Percentiles rank a stretch among this genome's conserved stretches.
phyloP scores from a whole-genome alignment of 2,113 vertebrate species.

The Centrocercus urophasianus region DNA sequence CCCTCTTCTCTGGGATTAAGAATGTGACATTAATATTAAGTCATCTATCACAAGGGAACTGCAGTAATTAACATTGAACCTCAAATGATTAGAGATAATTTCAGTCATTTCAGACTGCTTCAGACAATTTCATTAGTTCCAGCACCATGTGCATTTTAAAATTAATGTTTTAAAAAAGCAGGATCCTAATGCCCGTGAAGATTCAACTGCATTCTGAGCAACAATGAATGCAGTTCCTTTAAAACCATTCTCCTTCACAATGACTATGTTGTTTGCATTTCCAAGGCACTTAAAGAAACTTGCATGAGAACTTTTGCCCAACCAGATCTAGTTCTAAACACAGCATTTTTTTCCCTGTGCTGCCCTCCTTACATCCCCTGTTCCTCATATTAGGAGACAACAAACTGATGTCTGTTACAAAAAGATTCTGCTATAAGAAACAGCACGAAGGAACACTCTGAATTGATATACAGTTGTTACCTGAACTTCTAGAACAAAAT shows the following conservation, averaged over 20 bases:
- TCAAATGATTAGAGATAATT: neutral
- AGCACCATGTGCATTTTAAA: neutral
- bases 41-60: neutral
- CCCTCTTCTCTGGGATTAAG: neutral
- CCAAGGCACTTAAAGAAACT: neutral
- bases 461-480: rapidly evolving
- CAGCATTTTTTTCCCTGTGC: neutral
- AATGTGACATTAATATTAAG: neutral
- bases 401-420: neutral
- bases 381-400: neutral
- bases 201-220: neutral
- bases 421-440: neutral
- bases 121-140: neutral
- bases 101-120: too few species aligned
- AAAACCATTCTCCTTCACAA: neutral
- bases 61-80: neutral
- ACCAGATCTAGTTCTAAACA: neutral
- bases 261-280: neutral
- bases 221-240: neutral
- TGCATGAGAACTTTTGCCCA: neutral
- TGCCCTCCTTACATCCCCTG: neutral
- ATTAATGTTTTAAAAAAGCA: neutral
- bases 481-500: neutral
- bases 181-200: neutral
- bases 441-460: neutral